Evolutionary conservation across 1,140 invertebrate genomes (phyloP), one percentile per base, ranked within the genome.

Genomic region (Yoshiicerus persimilis): DNA sequence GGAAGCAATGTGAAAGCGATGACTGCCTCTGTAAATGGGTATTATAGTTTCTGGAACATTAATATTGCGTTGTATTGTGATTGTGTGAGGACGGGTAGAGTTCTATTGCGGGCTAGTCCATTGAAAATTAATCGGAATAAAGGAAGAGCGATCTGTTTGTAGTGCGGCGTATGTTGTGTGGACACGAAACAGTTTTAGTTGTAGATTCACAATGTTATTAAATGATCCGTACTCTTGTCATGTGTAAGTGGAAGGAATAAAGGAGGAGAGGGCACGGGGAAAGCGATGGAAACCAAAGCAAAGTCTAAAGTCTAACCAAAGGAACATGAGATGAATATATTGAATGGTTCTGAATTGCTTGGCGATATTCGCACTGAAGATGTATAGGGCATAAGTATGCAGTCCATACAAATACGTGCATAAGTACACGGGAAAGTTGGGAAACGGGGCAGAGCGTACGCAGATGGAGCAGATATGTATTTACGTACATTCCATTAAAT

Each of bases 311-410:
- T 30, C 30, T 32, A 80, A 36, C 75, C 27, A 20, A 32, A 80
- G 75, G 23, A 80, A 80, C 75, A 80, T 80, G 75, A 80, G 75
- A 80, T 80, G 75, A 80, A 80, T 80, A 80, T 80, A 80, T 80
- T 80, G 75, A 80, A 80, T 80, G 16, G 30, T 34, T 80, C 75
- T 80, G 32, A 80, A 80, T 80, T 80, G 75, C 75, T 80, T 34
- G n/a, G 20, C 32, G 20, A 80, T 80, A 80, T 80, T 80, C 66
- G 38, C 34, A 80, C 75, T 80, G 25, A 80, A 80, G 75, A 80
- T 80, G 32, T 36, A 80, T 38, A 23, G n/a, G 11, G 75, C 4
- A 13, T 16, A 80, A 36, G 4, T n/a, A 27, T 70, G 11, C 23
- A 70, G 16, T 27, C 25, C 11, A 70, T 30, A 70, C 13, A 30